Evolutionary conservation across 2,113 vertebrate species (phyloP), one percentile per base, ranked within the genome.

Genomic region (Corapipo altera): DNA sequence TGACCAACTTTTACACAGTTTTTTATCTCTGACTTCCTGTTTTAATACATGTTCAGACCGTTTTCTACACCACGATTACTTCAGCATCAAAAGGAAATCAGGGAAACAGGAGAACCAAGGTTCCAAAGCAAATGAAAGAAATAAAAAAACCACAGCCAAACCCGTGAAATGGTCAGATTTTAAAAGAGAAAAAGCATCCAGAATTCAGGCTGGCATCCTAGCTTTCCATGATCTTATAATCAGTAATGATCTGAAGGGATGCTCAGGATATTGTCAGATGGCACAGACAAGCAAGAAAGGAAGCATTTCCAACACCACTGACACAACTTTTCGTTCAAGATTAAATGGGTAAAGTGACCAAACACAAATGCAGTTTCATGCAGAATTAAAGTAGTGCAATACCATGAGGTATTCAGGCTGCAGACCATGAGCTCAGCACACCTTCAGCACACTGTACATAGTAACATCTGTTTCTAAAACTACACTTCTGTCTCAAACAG

Each of bases 51-150:
- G 11, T 59, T 79, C 41, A 32, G 39, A 49, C 5, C 35, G 21
- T 46, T 74, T 91, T 69, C 64, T 58, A 77, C 9, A 74, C 27
- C 11, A 15, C 28, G 4, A 51, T 43, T 74, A 66, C 17, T 71
- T 74, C 41, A 39, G 41, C 41, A 61, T 39, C 41, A 57, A 77
- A 76, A 70, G 27, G 10, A 46, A 77, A 61, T 7, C 12, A 13
- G 10, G n/a, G 18, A 92, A 74, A 88, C 5, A 24, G 1, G 4
- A 52, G 13, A 65, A 46, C 33, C 57, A 61, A 85, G 11, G 32
- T 66, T 88, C n/a, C 35, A 54, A 85, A 62, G 41, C 27, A 91
- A 87, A 86, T 23, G 28, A 79, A 89, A 69, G 6, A 78, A 81
- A 58, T 15, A 75, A 33, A 51, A 51, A 19, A 69, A 43, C 14